Base-by-base conservation (phyloP, 2,888 invertebrate species). In the Fragum whitleyi region DNA sequence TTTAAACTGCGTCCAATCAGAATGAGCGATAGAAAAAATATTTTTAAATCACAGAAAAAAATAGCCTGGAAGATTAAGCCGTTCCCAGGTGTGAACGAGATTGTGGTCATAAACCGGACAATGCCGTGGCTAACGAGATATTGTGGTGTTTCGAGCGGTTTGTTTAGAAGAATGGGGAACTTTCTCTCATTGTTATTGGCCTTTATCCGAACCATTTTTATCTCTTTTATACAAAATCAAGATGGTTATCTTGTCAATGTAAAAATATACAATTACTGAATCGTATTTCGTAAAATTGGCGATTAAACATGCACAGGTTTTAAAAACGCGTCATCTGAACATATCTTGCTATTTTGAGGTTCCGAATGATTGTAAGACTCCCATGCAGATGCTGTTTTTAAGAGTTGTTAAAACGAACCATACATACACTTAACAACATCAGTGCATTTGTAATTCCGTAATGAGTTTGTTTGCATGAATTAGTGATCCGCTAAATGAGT, bases 241-340 rank as follows among this genome's bases (percentile, higher is more conserved):
- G 61, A 23, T 32, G 14, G 2, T 29, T 61, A 28, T 61, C 32
- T 32, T 14, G 29, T 19, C 19, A 32, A 32, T 61, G 32, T 47
- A 61, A 61, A 61, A 28, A 61, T 61, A 61, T 61, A 61, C 61
- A 61, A 61, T 61, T 61, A 61, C 61, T 23, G 7, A 7, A 29
- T 61, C 61, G n/a, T 11, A n/a, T 61, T 61, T 32, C 61, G n/a
- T 32, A 32, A 29, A 61, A 61, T 5, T 14, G 61, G 29, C n/a
- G 61, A 61, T 61, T 21, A 61, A 61, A 57, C 47, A 61, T 61
- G 61, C 61, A 61, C 61, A 61, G 61, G 29, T 61, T 61, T 61
- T 29, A 28, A 61, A 61, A 32, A 3, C 61, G 61, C 5, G 61
- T 23, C 32, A 61, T 61, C 11, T 14, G 3, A 23, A 23, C 6